Base-by-base conservation (phyloP, 2,113 vertebrate genomes). In the Sitta europaea region DNA sequence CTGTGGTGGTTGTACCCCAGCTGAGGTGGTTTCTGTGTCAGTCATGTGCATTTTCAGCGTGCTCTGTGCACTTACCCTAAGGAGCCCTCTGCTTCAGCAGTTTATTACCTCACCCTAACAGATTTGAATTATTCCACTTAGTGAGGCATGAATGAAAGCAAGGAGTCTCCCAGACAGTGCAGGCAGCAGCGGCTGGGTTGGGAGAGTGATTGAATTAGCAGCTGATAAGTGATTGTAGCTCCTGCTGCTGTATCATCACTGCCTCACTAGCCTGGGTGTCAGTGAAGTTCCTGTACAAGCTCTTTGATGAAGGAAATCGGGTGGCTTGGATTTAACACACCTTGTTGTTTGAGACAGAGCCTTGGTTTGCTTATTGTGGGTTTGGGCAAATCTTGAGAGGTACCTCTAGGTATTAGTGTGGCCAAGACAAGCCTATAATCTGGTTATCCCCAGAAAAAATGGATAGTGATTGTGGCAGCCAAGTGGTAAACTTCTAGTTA, bases 71-170 rank as follows among this genome's bases (percentile, higher is more conserved):
- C 0, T 0, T 67, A 77, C 79, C 67, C 92, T 25, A 10, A 83
- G 78, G 90, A 95, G 58, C 75, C 73, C 31, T 66, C 50, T 55
- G 23, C 76, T 96, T 62, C 91, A 86, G 79, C 67, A 93, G 88
- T 94, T 96, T 79, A 92, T 95, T 95, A 90, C 83, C 59, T 86
- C 72, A 62, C 92, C 79, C 83, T 92, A 93, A 88, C 86, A 77
- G 78, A 77, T 82, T 51, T 58, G 75, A 88, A 94, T 95, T 94
- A 90, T 83, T 93, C 47, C 42, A n/a, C 50, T 93, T 86, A 90
- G 92, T 67, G 82, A 95, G 79, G 72, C 67, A 86, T 77, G 86
- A 86, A 83, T 76, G 90, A 76, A 88, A 76, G 67, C 2, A 12
- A 66, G 75, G 91, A 92, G 36, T 74, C 79, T 95, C 94, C 68